These are phyloP conservation scores for Drosophila albomicans DNA, from an alignment of 1,140 invertebrate genomes.

Conservation along the genomic window DNA sequence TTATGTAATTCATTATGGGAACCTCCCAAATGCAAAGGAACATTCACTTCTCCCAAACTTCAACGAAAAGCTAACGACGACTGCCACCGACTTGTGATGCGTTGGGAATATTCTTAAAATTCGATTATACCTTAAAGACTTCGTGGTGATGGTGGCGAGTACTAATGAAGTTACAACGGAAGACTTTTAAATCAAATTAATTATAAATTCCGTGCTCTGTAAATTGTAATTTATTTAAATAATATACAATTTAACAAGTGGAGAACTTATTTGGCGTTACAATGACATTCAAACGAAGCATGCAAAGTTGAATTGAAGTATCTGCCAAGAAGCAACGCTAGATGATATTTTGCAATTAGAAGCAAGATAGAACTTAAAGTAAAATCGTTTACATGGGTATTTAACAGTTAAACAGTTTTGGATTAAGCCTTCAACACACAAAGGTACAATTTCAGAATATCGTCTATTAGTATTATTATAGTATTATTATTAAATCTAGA, in stretches of 20 bases:
- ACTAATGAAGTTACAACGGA: slow-evolving; percentile 5
- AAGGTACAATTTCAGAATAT: too few relatives aligned
- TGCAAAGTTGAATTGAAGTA: too few relatives aligned
- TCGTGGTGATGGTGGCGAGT: background rate
- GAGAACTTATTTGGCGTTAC: background rate
- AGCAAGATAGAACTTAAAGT: too few relatives aligned
- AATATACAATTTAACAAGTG: background rate
- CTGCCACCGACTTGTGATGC: background rate
- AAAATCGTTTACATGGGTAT: too few relatives aligned
- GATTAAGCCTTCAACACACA: too few relatives aligned
- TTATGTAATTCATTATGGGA: slow-evolving; percentile 14
- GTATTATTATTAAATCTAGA: too few relatives aligned
- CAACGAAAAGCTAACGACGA: slow-evolving; percentile 12
- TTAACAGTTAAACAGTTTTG: too few relatives aligned
- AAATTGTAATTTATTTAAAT: slow-evolving; percentile 2
- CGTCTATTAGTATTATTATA: too few relatives aligned
- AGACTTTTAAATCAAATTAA: slow-evolving; percentile 2
- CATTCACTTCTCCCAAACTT: slow-evolving; percentile 4
- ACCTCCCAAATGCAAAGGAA: slow-evolving; percentile 21
- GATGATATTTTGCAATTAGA: too few relatives aligned
- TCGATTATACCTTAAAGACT: background rate
- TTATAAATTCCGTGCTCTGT: background rate
- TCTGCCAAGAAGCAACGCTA: too few relatives aligned
- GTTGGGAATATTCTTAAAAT: slow-evolving; percentile 14
- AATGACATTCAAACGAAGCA: too few relatives aligned